Base-by-base conservation (phyloP, 2,113 vertebrate species). In the Rattus norvegicus region DNA sequence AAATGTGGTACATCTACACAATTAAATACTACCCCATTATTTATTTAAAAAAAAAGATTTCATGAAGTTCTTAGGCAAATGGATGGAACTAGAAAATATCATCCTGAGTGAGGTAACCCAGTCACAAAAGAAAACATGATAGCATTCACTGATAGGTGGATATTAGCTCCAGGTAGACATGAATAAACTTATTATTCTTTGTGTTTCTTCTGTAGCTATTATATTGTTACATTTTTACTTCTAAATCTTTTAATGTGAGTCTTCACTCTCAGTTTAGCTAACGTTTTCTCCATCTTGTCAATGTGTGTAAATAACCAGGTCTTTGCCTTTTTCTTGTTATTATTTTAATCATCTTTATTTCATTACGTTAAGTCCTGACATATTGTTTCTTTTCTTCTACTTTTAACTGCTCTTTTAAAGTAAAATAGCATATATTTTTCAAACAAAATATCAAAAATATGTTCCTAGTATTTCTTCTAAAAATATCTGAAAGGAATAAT, bases 401-500 rank as follows among this genome's bases (percentile, higher is more conserved):
- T 49, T 52, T 52, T 49, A 2, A 28, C 2, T 75, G 9, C 30
- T 77, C 54, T 96, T 24, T 28, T 13, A 89, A 91, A 43, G 85
- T 43, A 80, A 94, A 93, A 70, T 67, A 59, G 17, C n/a, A n/a
- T 22, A 1, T 17, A 16, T 28, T 12, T 20, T 73, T 13, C 10
- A 61, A 91, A 81, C 17, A 30, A 83, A 30, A 11, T 16, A 33
- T 33, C 5, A 36, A 12, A 39, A 28, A 22, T 30, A 92, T 75
- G 89, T 56, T 24, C 4, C 52, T 79, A 81, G 85, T 19, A 65
- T 59, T 39, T 59, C 81, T 47, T 56, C 65, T 17, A 54, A 77
- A 96, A 92, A 56, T 56, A 26, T 76, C 79, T n/a, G 61, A 90
- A 94, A 89, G 88, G 89, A 94, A 49, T 43, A 59, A 80, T 56